Conservation (phyloP, 2,113 vertebrate genomes). For the Myrmophylax atrothorax region DNA sequence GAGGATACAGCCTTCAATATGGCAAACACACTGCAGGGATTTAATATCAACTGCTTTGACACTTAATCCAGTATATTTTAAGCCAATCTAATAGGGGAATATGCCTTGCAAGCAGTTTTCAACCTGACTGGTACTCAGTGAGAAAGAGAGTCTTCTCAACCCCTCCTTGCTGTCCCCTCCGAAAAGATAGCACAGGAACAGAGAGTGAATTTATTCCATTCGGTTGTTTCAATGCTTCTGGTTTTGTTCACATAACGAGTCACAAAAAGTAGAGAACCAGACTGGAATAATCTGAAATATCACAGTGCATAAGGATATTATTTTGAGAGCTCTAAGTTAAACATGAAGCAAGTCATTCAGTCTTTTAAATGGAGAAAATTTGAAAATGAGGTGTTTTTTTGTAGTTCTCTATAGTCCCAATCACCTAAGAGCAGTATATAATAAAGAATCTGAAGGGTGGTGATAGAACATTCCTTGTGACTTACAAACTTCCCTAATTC, state of each 20-base stretch:
- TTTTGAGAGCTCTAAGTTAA: not conserved
- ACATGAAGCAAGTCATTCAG: not conserved
- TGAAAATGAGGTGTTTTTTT: not conserved
- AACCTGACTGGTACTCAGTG: not conserved
- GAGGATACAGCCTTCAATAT: not conserved
- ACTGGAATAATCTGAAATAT: rapidly evolving
- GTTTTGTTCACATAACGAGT: not conserved
- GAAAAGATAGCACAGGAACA: not conserved
- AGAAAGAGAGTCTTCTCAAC: not conserved
- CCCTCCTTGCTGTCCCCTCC: not conserved
- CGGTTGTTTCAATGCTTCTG: not conserved
- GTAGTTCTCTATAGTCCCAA: not conserved
- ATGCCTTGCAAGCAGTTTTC: not conserved
- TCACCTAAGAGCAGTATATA: not conserved
- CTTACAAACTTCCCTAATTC: not conserved
- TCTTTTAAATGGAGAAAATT: not conserved
- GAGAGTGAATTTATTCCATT: not conserved
- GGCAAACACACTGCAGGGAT: not conserved
- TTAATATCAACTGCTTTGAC: constrained; percentile 3
- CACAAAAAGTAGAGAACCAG: not conserved
- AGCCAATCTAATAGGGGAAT: not conserved
- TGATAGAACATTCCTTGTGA: not conserved
- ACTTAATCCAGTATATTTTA: constrained; percentile 29
- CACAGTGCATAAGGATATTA: rapidly evolving
- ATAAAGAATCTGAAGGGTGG: not conserved